A percentile compares a stretch with the other conserved stretches of the same genome.
Evolutionary conservation across 2,113 vertebrate genomes (phyloP).

Genomic region (Carassius auratus): DNA sequence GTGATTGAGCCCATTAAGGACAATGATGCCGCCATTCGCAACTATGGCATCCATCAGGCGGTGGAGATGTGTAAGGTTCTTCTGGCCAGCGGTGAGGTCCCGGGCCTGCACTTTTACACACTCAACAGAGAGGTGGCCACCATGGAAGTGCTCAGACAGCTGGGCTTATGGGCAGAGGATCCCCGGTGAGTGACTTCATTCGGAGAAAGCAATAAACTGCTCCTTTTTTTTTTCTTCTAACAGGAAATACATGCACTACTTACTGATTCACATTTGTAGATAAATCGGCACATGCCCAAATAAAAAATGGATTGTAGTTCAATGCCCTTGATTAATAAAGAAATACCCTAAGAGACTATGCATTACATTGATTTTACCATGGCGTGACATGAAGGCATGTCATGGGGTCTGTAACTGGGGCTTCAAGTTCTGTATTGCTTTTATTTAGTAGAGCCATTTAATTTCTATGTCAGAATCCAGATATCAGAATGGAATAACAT

Average conservation of each 20-base stretch:
- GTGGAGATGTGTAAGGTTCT: conserved; percentile 90
- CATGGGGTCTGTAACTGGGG: too few species aligned
- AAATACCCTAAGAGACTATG: too few species aligned
- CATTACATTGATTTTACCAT: too few species aligned
- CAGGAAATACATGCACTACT: background rate
- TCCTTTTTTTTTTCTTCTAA: background rate
- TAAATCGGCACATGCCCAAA: background rate
- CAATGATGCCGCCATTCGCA: conserved; percentile 92
- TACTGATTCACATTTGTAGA: too few species aligned
- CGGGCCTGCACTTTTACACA: conserved; percentile 94
- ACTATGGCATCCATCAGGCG: conserved; percentile 89
- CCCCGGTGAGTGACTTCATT: conserved; percentile 80
- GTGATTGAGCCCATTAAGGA: conserved; percentile 96
- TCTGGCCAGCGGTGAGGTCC: conserved; percentile 85
- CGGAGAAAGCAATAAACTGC: background rate
- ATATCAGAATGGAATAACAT: too few species aligned
- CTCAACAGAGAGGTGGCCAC: conserved; percentile 93
- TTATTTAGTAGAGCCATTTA: too few species aligned
- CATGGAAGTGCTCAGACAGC: conserved; percentile 84
- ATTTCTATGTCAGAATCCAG: too few species aligned
- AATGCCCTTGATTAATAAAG: too few species aligned
- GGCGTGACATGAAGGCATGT: too few species aligned
- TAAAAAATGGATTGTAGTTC: too few species aligned
- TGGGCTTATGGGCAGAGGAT: conserved; percentile 92
- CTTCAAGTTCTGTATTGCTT: background rate